These are phyloP conservation scores for Norana najaformis DNA, from an alignment of 2,888 invertebrate species.

Conservation along the genomic window DNA sequence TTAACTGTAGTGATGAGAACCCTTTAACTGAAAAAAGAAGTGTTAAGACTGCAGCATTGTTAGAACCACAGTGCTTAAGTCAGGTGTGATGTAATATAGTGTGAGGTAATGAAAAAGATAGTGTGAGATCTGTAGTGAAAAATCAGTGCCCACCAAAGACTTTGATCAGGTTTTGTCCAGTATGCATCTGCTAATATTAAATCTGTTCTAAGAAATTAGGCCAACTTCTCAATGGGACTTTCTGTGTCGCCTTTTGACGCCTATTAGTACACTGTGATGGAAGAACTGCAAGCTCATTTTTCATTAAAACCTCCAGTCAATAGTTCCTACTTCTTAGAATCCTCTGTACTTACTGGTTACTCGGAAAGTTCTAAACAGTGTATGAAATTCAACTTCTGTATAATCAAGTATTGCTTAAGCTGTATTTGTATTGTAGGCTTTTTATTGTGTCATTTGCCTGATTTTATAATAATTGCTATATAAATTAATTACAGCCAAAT, in stretches of 20 bases:
- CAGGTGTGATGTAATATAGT: not conserved
- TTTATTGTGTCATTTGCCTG: not conserved
- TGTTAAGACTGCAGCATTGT: not conserved
- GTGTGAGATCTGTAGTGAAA: too few species aligned
- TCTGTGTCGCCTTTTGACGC: not conserved
- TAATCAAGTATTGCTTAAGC: not conserved
- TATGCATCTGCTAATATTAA: too few species aligned
- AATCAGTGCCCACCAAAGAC: not conserved
- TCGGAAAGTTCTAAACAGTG: not conserved
- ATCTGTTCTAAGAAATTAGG: not conserved
- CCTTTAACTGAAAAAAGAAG: not conserved
- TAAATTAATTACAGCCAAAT: not conserved
- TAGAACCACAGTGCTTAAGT: not conserved
- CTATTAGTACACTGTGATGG: not conserved
- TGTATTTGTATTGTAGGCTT: not conserved
- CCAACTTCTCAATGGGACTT: not conserved
- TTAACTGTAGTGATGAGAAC: not conserved
- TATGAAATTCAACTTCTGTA: not conserved
- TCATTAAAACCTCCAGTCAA: not conserved
- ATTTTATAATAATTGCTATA: not conserved
- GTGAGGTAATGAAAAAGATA: not conserved
- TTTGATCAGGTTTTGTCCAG: not conserved
- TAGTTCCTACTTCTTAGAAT: not conserved
- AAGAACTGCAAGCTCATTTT: not conserved
- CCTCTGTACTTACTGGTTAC: not conserved